Evolutionary conservation across 2,113 vertebrate genomes (phyloP).

Genomic region (Xenopus laevis): DNA sequence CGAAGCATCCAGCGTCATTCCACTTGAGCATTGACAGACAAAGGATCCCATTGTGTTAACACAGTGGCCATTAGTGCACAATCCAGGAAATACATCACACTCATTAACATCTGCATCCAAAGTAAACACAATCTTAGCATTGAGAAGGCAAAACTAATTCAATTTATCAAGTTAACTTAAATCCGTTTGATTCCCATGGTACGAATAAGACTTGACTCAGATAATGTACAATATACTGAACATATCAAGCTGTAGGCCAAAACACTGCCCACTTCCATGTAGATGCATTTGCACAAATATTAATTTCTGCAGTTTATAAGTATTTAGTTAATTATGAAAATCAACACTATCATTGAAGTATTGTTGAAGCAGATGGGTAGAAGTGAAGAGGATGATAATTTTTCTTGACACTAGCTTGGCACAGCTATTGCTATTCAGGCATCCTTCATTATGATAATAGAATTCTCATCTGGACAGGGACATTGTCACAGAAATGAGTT

Average conservation of each 20-base stretch:
- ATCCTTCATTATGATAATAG: conserved; percentile 7
- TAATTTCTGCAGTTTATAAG: background rate
- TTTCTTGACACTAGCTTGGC: background rate
- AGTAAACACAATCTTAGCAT: conserved; percentile 41
- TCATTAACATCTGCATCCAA: conserved; percentile 86
- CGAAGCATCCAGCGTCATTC: conserved; percentile 90
- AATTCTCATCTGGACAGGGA: conserved; percentile 29
- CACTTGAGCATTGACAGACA: conserved; percentile 85
- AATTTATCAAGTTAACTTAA: conserved; percentile 17
- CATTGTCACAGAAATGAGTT: conserved; percentile 26
- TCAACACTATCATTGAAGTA: too few relatives aligned
- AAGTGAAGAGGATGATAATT: too few relatives aligned
- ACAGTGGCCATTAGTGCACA: conserved; percentile 91
- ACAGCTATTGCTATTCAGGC: conserved; percentile 10
- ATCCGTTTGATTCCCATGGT: conserved; percentile 2
- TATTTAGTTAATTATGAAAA: too few relatives aligned
- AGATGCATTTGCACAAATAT: background rate
- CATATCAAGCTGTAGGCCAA: background rate
- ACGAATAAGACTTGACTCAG: background rate
- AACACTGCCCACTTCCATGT: background rate
- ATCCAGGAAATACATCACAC: conserved; percentile 89
- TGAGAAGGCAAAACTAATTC: background rate
- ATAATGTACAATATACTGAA: background rate
- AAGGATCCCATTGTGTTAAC: conserved; percentile 89
- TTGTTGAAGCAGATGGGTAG: background rate